Conservation (phyloP, 1,140 invertebrate species). For the Paralvinella palmiformis region DNA sequence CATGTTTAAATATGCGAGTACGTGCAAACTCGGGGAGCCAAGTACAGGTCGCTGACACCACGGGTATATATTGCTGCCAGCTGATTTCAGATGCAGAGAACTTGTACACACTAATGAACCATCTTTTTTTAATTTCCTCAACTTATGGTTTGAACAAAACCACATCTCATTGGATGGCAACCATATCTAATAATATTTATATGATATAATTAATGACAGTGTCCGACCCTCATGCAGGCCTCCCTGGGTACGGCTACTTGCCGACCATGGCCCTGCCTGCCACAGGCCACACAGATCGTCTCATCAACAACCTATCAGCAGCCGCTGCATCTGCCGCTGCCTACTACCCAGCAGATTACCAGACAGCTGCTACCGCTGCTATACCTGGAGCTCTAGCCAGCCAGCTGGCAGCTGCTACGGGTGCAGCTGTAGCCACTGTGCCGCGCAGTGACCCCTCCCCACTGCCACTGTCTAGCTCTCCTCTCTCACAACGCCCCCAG, state of each 20-base stretch:
- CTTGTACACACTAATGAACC: too few species aligned
- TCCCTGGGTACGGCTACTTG: constrained; percentile 15
- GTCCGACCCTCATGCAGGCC: constrained; percentile 8
- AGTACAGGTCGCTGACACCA: too few species aligned
- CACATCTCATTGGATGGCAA: too few species aligned
- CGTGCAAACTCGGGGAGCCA: too few species aligned
- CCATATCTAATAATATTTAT: too few species aligned
- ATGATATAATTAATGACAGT: too few species aligned
- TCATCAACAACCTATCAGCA: not conserved
- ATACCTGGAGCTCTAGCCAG: constrained; percentile 35
- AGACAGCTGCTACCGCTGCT: constrained; percentile 46
- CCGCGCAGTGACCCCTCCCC: constrained; percentile 85
- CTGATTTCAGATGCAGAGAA: too few species aligned
- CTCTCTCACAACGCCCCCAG: constrained; percentile 63
- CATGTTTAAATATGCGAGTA: too few species aligned
- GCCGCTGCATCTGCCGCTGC: constrained; percentile 54
- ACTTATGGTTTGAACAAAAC: too few species aligned
- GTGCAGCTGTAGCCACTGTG: constrained; percentile 61
- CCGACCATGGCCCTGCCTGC: constrained; percentile 40
- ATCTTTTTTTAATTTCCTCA: too few species aligned
- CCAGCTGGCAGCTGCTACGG: constrained; percentile 1
- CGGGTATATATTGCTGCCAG: too few species aligned
- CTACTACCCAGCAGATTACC: constrained; percentile 47
- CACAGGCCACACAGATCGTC: constrained; percentile 49
- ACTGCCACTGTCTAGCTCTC: constrained; percentile 71